Evolutionary conservation across 1,140 invertebrate species (phyloP), one percentile per base, ranked within the genome.

Genomic region (Mylabris phalerata): DNA sequence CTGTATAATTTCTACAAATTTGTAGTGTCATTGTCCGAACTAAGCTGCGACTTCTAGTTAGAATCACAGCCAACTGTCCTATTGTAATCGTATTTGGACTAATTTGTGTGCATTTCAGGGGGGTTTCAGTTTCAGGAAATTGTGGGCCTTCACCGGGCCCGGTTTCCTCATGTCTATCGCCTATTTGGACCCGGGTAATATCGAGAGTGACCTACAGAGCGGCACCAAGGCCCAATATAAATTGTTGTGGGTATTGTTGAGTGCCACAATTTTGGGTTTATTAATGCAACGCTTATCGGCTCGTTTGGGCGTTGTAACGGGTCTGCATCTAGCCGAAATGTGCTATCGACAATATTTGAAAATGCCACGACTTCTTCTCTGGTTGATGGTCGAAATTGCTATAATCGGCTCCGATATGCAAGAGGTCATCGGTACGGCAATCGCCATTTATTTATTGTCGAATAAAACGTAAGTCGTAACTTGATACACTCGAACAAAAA

Each of bases 371-470:
- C 67, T 93, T 45, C 76, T 93, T 63, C 75, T 96, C 10, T 96
- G 93, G 93, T 82, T 95, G 44, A 95, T 96, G 93, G 86, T 93
- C 41, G 93, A 96, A 77, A 87, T 96, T 63, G 93, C 93, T 6
- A 95, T 96, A 67, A 94, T 97, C 70, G 92, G 92, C 3, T 92
- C 89, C 19, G 92, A 95, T 73, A 95, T 95, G 91, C 93, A 95
- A 74, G 92, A 93, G 79, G 90, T 93, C 43, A 93, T 95, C 66
- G 92, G 92, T 48, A 94, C 92, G 24, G 88, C 93, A 9, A 93
- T 94, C 67, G 92, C 94, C 13, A 79, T 97, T 64, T 93, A 90
- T 75, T 75, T 97, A 9, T 76, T 97, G 47, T 90, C 91, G 9
- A 88, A 90, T 75, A 86, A 84, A 82, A 73, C 72, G 91, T 93